phyloP scores from a whole-genome alignment of 2,113 vertebrate species.

The Fregetta grallaria region DNA sequence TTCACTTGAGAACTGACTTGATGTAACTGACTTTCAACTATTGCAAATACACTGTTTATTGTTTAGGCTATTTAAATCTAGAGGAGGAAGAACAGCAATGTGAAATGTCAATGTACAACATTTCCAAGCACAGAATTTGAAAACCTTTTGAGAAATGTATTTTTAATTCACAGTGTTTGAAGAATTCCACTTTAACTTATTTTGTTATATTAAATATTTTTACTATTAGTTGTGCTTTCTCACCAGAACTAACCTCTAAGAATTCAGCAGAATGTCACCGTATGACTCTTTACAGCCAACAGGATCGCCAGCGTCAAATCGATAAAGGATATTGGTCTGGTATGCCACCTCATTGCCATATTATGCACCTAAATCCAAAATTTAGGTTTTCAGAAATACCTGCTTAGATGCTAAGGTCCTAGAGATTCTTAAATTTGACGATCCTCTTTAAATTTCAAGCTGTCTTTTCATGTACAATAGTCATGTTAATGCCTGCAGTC shows the following conservation, averaged over 20 bases:
- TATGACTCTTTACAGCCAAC: neutral
- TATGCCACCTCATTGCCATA: neutral
- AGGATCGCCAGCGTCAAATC: neutral
- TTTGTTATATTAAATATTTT: neutral
- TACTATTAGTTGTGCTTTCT: neutral
- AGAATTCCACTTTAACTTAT: neutral
- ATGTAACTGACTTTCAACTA: constrained; percentile 37
- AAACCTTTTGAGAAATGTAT: neutral
- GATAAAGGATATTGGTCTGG: neutral
- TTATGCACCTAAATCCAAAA: neutral
- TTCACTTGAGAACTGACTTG: constrained; percentile 8
- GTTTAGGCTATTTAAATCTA: neutral
- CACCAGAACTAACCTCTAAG: neutral
- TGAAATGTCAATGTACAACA: neutral
- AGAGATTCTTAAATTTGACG: neutral
- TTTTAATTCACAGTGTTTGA: neutral
- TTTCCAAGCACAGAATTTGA: neutral
- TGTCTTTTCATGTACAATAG: neutral
- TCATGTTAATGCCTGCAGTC: neutral
- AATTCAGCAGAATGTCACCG: accelerated
- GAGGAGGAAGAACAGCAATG: neutral
- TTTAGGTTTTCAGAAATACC: neutral
- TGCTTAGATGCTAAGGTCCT: neutral
- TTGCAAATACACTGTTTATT: neutral
- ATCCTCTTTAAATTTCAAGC: neutral